Base-by-base conservation (phyloP, 1,140 invertebrate species). In the Lasaia peninsularis region DNA sequence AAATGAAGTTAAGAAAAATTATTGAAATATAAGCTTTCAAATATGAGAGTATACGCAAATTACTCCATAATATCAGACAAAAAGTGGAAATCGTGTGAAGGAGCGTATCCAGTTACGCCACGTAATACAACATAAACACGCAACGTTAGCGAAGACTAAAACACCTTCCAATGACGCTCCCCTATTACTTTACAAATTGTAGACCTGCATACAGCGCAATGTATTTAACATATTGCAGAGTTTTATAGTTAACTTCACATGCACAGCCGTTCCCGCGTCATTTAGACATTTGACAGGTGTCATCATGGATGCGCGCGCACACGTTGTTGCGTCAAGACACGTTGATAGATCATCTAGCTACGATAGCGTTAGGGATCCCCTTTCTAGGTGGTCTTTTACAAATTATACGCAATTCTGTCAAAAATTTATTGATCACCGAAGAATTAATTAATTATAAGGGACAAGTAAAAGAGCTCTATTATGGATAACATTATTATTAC, bases 271-370 rank as follows among this genome's bases (percentile, higher is more conserved):
- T 80, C 75, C 65, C 60, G 56, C 71, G 75, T 84, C 78, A 78
- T 55, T 60, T 32, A 77, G 76, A 80, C 80, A 83, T 71, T 67
- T 87, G 84, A 87, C 84, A 87, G 78, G 81, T 87, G 84, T 87
- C 84, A 87, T 72, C 67, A 63, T 67, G 60, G 71, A 71, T 75
- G 75, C 69, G 71, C 75, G 75, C 69, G 69, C 80, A 71, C 75
- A 74, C 66, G 73, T 81, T 80, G 74, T 75, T 78, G 77, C 73
- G 59, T 61, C 60, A 60, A 62, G 67, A 73, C 75, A 71, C 51
- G 60, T 56, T 71, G 73, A 83, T 85, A 83, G 78, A 86, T 86
- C 77, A 81, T 86, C 71, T 67, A 71, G 71, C 71, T 59, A 70
- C 74, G 82, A 85, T 85, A 79, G 77, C 75, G 78, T 69, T 77